A percentile compares a stretch with the other conserved stretches of the same genome.
Evolutionary conservation across 2,113 vertebrate species (phyloP).

Genomic region (Oceanites oceanicus): DNA sequence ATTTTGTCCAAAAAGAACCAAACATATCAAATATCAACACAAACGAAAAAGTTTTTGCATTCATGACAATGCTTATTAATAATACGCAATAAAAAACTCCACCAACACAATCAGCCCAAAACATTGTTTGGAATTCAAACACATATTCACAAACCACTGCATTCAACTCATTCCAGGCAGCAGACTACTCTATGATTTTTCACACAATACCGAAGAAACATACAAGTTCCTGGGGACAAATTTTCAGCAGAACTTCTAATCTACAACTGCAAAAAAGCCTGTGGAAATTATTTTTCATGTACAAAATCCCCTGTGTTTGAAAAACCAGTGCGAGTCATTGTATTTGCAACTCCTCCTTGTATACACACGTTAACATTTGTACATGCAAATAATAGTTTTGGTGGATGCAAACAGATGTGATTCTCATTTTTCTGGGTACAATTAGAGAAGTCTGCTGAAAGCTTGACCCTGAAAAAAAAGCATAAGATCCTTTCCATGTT

Average conservation of each 20-base stretch:
- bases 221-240: neutral
- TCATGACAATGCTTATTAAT: neutral
- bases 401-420: conserved; percentile 45
- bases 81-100: neutral
- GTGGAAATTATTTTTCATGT: neutral
- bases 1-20: neutral
- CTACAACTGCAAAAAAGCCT: neutral
- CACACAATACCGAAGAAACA: neutral
- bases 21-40: conserved; percentile 17
- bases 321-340: neutral
- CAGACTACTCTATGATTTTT: neutral
- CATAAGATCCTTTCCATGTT: conserved; percentile 48
- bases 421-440: conserved; percentile 58
- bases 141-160: neutral
- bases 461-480: conserved; percentile 46
- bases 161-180: neutral
- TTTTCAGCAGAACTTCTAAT: neutral
- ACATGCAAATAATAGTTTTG: conserved; percentile 13
- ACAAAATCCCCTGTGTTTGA: neutral
- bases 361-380: conserved; percentile 1
- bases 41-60: neutral
- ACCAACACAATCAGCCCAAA: neutral
- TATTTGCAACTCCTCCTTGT: neutral
- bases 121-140: conserved; percentile 8
- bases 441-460: conserved; percentile 62